Base-by-base conservation (phyloP, 2,797 vertebrate species). In the Labroides dimidiatus region DNA sequence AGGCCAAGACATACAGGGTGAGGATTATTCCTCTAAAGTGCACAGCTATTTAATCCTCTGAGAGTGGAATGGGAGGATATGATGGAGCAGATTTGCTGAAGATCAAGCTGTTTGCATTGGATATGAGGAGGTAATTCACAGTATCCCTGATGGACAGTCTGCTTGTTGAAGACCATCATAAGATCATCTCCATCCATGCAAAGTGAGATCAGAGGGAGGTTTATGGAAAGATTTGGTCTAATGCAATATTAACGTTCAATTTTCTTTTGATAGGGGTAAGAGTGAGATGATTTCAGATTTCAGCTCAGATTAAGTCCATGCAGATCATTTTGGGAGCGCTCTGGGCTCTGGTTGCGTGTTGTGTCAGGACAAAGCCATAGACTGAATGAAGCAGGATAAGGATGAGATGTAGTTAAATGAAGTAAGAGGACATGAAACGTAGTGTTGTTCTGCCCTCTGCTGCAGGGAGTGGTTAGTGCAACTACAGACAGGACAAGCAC, bases 31-130 rank as follows among this genome's bases (percentile, higher is more conserved):
- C 64, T 82, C 67, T 87, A 85, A 88, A 89, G 84, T 87, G 84
- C 78, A 87, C 86, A 86, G 83, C 85, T 85, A 64, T 90, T 81
- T 91, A 90, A 92, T 93, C 92, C 89, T 67, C 63, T n/a, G 75
- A 84, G 81, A 87, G 84, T 84, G 82, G 74, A 81, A 70, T 60
- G 60, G 80, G 73, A 79, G 77, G 75, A 61, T 81, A 69, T 75
- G 53, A 86, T 80, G 75, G 76, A 87, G 85, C 80, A 85, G 87
- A 91, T 90, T 87, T 89, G 78, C 80, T 69, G 75, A 83, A 81
- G 84, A 86, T 91, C 84, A 89, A 91, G 83, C 81, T 88, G 86
- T 86, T 90, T 84, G 71, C 70, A 75, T 81, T 77, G 37, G 84
- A 79, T 81, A 69, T 82, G 78, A 85, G 49, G 67, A 76, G 83